phyloP scores from a whole-genome alignment of 2,113 vertebrate species.

The Pedetes capensis region DNA sequence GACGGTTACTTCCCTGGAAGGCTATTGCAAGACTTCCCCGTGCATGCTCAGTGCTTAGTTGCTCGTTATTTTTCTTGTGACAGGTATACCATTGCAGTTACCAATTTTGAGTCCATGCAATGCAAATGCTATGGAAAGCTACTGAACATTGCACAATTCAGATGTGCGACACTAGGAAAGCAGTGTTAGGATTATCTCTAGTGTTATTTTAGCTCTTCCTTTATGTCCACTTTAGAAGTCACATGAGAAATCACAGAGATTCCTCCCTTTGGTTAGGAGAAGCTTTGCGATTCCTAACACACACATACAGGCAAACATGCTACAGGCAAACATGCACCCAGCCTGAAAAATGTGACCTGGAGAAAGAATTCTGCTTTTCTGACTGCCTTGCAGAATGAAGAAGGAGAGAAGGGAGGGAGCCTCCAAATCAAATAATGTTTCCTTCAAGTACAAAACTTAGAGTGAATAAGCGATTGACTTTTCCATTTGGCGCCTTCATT shows the following conservation, averaged over 20 bases:
- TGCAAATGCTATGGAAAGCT: not conserved
- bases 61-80: not conserved
- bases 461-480: slow-evolving; percentile 66
- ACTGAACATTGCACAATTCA: not conserved
- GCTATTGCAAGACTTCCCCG: not conserved
- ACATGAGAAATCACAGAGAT: not conserved
- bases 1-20: not conserved
- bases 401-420: not conserved
- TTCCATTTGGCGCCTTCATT: slow-evolving; percentile 75
- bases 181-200: not conserved
- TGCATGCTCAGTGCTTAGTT: rapidly evolving
- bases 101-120: not conserved
- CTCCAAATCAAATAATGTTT: slow-evolving; percentile 48
- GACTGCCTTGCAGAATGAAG: not conserved
- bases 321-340: rapidly evolving
- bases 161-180: not conserved
- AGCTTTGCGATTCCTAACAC: slow-evolving; percentile 5
- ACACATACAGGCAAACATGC: rapidly evolving
- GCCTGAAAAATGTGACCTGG: not conserved
- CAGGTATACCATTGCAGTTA: not conserved
- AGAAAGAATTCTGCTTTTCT: slow-evolving; percentile 21
- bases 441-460: slow-evolving; percentile 61
- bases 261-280: not conserved
- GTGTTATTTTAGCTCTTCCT: not conserved
- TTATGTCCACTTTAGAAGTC: not conserved